These are phyloP conservation scores for Oscheius onirici DNA, from an alignment of 2,888 invertebrate genomes.

Conservation along the genomic window DNA sequence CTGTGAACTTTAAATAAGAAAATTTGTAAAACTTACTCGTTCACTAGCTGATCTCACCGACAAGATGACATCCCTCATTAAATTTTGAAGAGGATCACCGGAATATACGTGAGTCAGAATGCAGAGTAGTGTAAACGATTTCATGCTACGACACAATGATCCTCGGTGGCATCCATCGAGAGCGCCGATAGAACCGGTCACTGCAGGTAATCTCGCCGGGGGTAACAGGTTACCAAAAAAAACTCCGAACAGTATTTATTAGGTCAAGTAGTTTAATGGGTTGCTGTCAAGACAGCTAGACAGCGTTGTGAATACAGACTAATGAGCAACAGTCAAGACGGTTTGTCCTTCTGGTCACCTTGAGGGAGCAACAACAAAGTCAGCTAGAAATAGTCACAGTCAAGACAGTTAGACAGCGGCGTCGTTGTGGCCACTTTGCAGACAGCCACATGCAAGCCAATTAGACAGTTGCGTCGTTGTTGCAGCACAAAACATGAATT, in stretches of 20 bases:
- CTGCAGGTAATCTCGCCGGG: slow-evolving; percentile 10
- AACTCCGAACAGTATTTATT: neutral
- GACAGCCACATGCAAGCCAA: no score
- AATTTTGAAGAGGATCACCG: slow-evolving; percentile 22
- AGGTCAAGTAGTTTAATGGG: no score
- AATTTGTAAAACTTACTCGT: neutral
- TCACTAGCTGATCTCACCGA: slow-evolving; percentile 11
- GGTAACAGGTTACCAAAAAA: slow-evolving; percentile 30
- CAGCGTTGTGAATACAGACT: no score
- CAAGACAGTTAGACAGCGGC: no score
- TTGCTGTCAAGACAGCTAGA: no score
- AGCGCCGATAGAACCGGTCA: slow-evolving; percentile 20
- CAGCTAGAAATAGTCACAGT: no score
- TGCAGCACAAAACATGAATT: no score
- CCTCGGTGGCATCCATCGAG: slow-evolving; percentile 22
- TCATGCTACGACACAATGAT: slow-evolving; percentile 6
- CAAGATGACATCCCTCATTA: slow-evolving; percentile 9
- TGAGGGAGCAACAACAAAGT: no score
- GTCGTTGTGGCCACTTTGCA: no score
- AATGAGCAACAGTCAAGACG: no score
- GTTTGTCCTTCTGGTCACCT: no score
- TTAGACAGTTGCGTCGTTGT: no score
- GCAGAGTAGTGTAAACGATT: neutral
- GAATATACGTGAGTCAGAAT: neutral
- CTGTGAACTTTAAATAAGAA: neutral